Percentiles rank a stretch among this genome's conserved stretches.
Conservation (phyloP, 2,888 invertebrate genomes). For the Lasioglossum lativentre region DNA sequence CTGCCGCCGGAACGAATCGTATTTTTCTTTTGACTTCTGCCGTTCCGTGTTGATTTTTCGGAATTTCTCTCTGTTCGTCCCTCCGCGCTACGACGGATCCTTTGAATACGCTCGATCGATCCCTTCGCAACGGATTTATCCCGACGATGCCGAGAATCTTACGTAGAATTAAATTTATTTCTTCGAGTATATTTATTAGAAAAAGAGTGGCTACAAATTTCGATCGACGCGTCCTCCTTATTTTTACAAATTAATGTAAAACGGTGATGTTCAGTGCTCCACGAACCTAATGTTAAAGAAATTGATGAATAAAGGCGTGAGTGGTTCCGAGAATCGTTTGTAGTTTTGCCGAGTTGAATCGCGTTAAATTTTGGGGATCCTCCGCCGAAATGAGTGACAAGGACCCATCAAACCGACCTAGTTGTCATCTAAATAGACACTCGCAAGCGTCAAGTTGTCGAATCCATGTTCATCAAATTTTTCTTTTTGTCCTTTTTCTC, state of each 20-base stretch:
- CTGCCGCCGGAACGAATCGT: not conserved
- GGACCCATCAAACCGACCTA: not conserved
- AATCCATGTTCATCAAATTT: not conserved
- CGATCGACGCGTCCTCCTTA: no score
- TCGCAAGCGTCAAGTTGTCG: not conserved
- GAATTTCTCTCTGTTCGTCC: not conserved
- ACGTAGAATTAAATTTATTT: no score
- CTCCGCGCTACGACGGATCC: not conserved
- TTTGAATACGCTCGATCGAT: not conserved
- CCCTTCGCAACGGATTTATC: not conserved
- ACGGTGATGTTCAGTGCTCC: no score
- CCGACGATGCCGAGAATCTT: not conserved
- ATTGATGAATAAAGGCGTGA: not conserved
- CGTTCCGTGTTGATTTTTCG: not conserved
- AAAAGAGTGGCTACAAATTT: no score
- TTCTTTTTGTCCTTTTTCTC: not conserved
- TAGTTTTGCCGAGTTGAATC: not conserved
- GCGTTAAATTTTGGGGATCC: not conserved
- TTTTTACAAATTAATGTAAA: no score
- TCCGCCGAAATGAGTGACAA: not conserved
- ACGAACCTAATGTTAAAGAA: no score
- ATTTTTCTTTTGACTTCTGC: slow-evolving; percentile 2
- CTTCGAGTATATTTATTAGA: no score
- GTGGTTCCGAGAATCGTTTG: not conserved
- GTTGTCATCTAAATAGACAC: not conserved